Base-by-base conservation (phyloP, 2,888 invertebrate genomes). In the Acrocyrtus sp. region DNA sequence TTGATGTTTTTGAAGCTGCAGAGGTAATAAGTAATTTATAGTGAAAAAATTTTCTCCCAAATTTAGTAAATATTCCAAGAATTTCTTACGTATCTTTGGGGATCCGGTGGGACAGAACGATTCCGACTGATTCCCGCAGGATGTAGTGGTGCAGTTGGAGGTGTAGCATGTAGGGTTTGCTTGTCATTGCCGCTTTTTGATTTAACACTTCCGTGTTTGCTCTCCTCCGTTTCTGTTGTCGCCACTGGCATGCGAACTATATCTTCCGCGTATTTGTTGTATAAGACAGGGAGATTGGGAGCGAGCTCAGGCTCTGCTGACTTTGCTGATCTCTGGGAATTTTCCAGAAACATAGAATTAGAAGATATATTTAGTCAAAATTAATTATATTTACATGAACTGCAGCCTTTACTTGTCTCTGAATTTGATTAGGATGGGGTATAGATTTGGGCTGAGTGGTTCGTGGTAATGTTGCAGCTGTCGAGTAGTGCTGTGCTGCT, bases 221-320 rank as follows among this genome's bases (percentile, higher is more conserved):
- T 76, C 29, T 80, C 76, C 0, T 87, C 87, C 0, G 86, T 81
- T 75, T 86, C 86, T 72, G 86, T 86, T 5, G 86, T 60, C n/a
- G n/a, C n/a, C 5, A 27, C 24, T 3, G 69, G 34, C 50, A 58
- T 60, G 34, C 63, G 66, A 12, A 75, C 74, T 10, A 78, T 48
- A 41, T 81, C 81, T 60, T 81, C 84, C 0, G 90, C 91, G 82
- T 92, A 92, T 79, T 88, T 89, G 83, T 92, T 92, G 82, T 89
- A 90, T 45, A 91, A 86, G 39, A 92, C 89, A 0, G 91, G 89
- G 0, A 83, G 79, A 34, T 80, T 80, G 1, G 73, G 70, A 12
- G 47, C 43, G 1, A 78, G 45, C 41, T 80, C 79, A 2, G 78
- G 80, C 56, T 81, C 81, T 27, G 79, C 78, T 3, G 81, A 81